Conservation (phyloP, 2,797 vertebrate genomes). For the Nothura maculosa region DNA sequence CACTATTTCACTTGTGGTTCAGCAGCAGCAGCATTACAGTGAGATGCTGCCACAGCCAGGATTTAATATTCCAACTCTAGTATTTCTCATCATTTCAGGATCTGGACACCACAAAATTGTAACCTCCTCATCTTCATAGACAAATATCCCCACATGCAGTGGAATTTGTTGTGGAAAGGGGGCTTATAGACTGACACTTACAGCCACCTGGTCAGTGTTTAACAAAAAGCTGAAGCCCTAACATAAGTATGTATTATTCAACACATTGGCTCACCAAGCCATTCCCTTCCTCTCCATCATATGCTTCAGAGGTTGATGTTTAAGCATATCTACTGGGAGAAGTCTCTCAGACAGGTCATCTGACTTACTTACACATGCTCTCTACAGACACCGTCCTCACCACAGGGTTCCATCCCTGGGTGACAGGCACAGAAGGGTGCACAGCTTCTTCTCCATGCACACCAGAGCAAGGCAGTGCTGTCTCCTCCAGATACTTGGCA, state of each 20-base stretch:
- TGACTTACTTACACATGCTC: neutral
- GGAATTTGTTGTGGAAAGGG: neutral
- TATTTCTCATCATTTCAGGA: neutral
- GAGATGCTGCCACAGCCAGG: neutral
- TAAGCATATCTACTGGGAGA: neutral
- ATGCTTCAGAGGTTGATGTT: neutral
- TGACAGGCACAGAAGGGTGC: fast-evolving
- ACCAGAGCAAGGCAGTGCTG: neutral
- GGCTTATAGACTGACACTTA: slow-evolving; percentile 25
- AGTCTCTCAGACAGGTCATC: neutral
- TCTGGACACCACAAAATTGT: neutral
- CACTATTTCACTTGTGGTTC: neutral
- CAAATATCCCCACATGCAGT: neutral
- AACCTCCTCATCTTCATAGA: neutral
- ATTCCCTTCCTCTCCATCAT: neutral
- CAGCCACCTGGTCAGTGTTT: slow-evolving; percentile 43
- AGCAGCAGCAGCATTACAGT: neutral
- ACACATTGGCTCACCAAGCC: neutral
- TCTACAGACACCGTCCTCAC: neutral
- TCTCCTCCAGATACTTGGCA: neutral
- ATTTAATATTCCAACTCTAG: neutral
- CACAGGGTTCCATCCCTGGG: fast-evolving
- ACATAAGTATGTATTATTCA: neutral
- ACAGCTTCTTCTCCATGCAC: neutral
- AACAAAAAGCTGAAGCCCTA: slow-evolving; percentile 21